Conservation (phyloP, 2,113 vertebrate species). For the Mus spicilegus region DNA sequence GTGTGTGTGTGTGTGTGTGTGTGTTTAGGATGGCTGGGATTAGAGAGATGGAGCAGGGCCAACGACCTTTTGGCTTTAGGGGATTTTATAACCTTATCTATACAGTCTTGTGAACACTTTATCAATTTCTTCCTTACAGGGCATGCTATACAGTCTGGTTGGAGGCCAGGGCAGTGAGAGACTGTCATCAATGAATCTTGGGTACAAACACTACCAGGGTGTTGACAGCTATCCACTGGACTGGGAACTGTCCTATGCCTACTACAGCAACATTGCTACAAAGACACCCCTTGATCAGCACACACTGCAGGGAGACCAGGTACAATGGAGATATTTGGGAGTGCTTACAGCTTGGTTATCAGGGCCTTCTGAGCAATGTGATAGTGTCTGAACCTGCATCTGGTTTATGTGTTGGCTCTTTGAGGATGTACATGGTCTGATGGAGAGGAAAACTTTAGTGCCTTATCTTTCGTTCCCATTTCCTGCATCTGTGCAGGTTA, state of each 20-base stretch:
- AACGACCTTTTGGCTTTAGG: background rate
- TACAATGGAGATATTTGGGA: slow-evolving; percentile 72
- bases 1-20: background rate
- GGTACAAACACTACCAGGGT: slow-evolving; percentile 95
- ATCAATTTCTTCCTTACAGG: slow-evolving; percentile 86
- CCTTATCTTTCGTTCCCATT: background rate
- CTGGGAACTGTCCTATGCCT: slow-evolving; percentile 91
- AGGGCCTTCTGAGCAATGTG: background rate
- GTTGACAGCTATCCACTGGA: slow-evolving; percentile 92
- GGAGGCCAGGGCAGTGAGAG: slow-evolving; percentile 91
- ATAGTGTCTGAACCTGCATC: background rate
- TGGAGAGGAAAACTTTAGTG: background rate
- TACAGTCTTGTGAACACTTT: background rate
- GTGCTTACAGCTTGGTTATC: background rate
- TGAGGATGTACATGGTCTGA: background rate
- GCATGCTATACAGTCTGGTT: slow-evolving; percentile 93
- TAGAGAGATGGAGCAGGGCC: background rate
- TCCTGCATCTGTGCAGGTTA: background rate
- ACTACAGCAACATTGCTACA: slow-evolving; percentile 92
- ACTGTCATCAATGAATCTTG: slow-evolving; percentile 93
- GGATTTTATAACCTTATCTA: background rate
- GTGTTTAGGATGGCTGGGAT: background rate
- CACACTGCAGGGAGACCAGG: slow-evolving; percentile 87
- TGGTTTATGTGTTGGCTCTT: background rate
- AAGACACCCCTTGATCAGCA: slow-evolving; percentile 89